Evolutionary conservation across 2,113 vertebrate species (phyloP).

Genomic region (Cisticola juncidis): DNA sequence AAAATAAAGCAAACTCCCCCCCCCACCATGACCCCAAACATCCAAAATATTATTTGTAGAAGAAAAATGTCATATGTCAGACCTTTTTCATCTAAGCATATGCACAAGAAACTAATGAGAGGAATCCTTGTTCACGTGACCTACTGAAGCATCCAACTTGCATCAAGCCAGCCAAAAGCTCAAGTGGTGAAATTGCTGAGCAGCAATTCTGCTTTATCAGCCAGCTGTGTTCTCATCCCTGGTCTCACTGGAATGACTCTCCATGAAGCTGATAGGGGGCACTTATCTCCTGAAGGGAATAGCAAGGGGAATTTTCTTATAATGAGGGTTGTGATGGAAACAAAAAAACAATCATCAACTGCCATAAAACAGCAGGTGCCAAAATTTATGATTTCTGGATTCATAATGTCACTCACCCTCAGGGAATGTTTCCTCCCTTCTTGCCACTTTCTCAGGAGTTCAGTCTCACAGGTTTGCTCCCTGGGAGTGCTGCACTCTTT

Average conservation of each 20-base stretch:
- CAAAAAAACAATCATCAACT: background rate
- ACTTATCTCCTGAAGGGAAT: background rate
- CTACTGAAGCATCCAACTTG: background rate
- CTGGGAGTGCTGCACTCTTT: background rate
- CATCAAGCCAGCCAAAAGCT: background rate
- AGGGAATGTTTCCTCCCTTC: background rate
- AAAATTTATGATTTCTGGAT: background rate
- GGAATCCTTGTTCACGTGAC: fast-evolving
- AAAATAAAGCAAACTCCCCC: background rate
- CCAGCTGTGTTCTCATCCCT: background rate
- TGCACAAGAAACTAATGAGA: background rate
- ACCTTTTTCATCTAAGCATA: background rate
- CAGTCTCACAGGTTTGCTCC: background rate
- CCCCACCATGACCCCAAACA: background rate
- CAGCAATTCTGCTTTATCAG: background rate
- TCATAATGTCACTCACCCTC: background rate
- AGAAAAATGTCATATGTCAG: background rate
- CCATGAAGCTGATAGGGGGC: background rate
- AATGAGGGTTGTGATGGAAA: background rate
- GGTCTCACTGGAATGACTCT: background rate
- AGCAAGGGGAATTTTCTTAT: background rate
- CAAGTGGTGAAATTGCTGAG: background rate
- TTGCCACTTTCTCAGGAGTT: background rate
- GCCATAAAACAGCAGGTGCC: background rate
- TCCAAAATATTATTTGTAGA: background rate